Percentiles rank a stretch among this genome's conserved stretches.
These are phyloP conservation scores for Tupaia chinensis DNA, from an alignment of 2,113 vertebrate genomes.

Conservation along the genomic window DNA sequence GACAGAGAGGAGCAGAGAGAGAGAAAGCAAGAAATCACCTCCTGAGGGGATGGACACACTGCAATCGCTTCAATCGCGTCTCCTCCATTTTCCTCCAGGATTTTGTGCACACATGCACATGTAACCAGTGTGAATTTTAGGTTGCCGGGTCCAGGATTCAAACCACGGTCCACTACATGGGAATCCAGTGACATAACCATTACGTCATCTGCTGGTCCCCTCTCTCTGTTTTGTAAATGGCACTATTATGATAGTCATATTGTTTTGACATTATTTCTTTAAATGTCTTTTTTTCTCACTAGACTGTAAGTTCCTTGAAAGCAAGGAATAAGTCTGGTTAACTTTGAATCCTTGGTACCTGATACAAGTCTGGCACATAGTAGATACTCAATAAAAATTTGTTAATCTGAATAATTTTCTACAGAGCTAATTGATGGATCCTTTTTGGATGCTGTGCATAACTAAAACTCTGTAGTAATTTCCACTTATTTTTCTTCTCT, in stretches of 20 bases:
- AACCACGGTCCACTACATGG: no score
- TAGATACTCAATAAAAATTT: constrained; percentile 25
- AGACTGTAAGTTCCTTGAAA: neutral
- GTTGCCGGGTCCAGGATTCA: no score
- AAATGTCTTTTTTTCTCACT: constrained; percentile 23
- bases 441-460: neutral
- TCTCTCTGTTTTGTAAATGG: neutral
- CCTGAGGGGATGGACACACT: no score
- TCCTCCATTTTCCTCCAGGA: no score
- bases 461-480: constrained; percentile 35
- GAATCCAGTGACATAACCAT: no score
- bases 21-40: no score
- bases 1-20: no score
- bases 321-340: constrained; percentile 44
- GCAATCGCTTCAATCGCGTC: no score
- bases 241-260: neutral
- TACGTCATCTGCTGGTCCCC: no score
- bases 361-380: neutral
- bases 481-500: constrained; percentile 33
- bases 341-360: neutral
- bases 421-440: neutral
- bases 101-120: neutral
- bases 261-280: constrained; percentile 30
- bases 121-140: neutral
- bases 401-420: constrained; percentile 24